phyloP scores from a whole-genome alignment of 1,140 invertebrate genomes.

The Popillia japonica region DNA sequence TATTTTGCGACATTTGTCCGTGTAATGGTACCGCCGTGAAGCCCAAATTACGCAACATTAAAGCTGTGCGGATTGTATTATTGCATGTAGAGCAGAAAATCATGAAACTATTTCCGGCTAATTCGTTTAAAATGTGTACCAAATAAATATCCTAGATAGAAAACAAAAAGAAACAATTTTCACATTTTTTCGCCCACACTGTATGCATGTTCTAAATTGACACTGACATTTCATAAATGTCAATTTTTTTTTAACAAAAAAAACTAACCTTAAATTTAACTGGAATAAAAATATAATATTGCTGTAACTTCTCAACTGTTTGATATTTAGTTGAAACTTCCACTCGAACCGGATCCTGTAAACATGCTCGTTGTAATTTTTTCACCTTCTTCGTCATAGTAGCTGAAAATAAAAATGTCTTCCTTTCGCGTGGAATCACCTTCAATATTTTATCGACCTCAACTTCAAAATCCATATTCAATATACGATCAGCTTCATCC shows the following conservation, averaged over 20 bases:
- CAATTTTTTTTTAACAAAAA: too few species aligned
- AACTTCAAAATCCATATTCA: slow-evolving; percentile 96
- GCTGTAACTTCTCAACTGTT: slow-evolving; percentile 95
- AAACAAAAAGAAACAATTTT: slow-evolving; percentile 39
- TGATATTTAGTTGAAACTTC: slow-evolving; percentile 98
- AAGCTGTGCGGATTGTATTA: slow-evolving; percentile 86
- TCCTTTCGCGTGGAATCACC: slow-evolving; percentile 87
- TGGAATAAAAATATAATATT: slow-evolving; percentile 96
- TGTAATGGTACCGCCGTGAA: slow-evolving; percentile 94
- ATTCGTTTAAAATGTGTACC: slow-evolving; percentile 94
- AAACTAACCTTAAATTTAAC: slow-evolving; percentile 87
- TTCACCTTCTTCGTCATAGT: slow-evolving; percentile 99
- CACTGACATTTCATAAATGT: not conserved
- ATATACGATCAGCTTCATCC: slow-evolving; percentile 95
- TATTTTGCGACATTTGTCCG: slow-evolving; percentile 97
- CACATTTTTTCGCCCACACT: too few species aligned
- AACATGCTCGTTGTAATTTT: slow-evolving; percentile 93
- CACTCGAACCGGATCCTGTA: slow-evolving; percentile 92
- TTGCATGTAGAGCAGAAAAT: slow-evolving; percentile 96
- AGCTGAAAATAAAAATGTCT: slow-evolving; percentile 93
- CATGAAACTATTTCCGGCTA: slow-evolving; percentile 96
- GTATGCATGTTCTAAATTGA: not conserved
- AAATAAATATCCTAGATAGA: slow-evolving; percentile 92
- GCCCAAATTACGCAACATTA: slow-evolving; percentile 88
- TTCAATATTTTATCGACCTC: slow-evolving; percentile 96